Percentiles rank a stretch among this genome's conserved stretches.
Evolutionary conservation across 2,888 invertebrate genomes (phyloP).

Genomic region (Sarcophaga variegata): DNA sequence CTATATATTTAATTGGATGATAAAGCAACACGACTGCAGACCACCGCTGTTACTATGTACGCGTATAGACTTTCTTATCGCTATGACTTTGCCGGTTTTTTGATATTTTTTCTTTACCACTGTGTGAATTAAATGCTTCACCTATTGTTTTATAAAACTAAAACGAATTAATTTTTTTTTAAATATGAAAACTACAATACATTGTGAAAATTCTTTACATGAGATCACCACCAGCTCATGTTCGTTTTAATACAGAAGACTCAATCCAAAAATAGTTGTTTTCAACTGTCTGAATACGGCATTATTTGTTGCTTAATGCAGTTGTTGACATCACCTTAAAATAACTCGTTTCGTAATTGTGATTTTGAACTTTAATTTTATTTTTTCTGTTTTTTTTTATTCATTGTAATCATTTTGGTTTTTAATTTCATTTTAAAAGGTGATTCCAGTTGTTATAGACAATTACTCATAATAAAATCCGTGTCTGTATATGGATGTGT

Average conservation of each 20-base stretch:
- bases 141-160: neutral
- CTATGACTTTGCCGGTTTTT: conserved; percentile 19
- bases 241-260: neutral
- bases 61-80: conserved; percentile 13
- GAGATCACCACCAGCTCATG: conserved; percentile 27
- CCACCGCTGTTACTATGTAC: conserved; percentile 19
- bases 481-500: neutral
- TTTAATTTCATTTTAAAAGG: conserved; percentile 41
- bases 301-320: conserved; percentile 25
- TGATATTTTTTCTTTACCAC: neutral
- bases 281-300: neutral
- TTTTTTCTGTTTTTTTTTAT: conserved; percentile 12
- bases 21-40: conserved; percentile 8
- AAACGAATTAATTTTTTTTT: neutral
- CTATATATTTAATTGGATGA: conserved; percentile 22
- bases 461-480: conserved; percentile 14
- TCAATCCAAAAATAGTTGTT: neutral
- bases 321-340: conserved; percentile 44
- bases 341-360: conserved; percentile 35
- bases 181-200: neutral
- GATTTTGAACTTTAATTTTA: conserved; percentile 54
- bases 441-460: conserved; percentile 37
- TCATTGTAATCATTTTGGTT: neutral
- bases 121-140: conserved; percentile 19
- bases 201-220: neutral